These are phyloP conservation scores for Nothobranchius furzeri DNA, from an alignment of 2,113 vertebrate species.

Conservation along the genomic window DNA sequence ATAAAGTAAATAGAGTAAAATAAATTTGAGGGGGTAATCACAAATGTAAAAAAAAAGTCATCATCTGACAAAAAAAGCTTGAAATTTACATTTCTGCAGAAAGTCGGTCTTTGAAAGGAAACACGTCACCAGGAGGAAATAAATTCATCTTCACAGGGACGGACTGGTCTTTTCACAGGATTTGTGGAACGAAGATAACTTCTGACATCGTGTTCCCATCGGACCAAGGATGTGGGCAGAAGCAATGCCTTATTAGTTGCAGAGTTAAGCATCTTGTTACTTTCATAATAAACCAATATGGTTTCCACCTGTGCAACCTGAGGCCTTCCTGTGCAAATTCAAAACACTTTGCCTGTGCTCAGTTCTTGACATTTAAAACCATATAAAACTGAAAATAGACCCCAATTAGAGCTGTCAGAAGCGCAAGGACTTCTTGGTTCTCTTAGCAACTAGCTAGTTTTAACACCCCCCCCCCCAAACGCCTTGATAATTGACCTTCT, in stretches of 20 bases:
- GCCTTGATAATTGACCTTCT: conserved; percentile 68
- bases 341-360: conserved; percentile 57
- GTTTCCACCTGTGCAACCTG: conserved; percentile 40
- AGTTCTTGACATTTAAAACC: conserved; percentile 74
- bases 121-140: conserved; percentile 14
- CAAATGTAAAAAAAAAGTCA: not conserved
- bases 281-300: conserved; percentile 48
- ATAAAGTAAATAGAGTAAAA: too few species aligned
- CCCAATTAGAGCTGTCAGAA: conserved; percentile 63
- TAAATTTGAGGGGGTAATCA: not conserved
- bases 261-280: conserved; percentile 10
- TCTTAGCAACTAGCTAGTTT: conserved; percentile 53
- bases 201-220: conserved; percentile 54
- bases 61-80: not conserved
- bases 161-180: conserved; percentile 51
- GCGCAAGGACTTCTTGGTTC: conserved; percentile 33
- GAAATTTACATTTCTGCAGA: conserved; percentile 10
- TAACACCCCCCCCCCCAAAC: conserved; percentile 27
- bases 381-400: conserved; percentile 67
- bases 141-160: conserved; percentile 11
- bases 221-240: conserved; percentile 52
- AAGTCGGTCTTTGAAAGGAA: conserved; percentile 17
- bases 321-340: conserved; percentile 45
- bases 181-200: conserved; percentile 60
- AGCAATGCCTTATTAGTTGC: conserved; percentile 37